Percentiles rank a stretch among this genome's conserved stretches.
Evolutionary conservation across 2,797 vertebrate genomes (phyloP).

Genomic region (Coracias cyanogaster): DNA sequence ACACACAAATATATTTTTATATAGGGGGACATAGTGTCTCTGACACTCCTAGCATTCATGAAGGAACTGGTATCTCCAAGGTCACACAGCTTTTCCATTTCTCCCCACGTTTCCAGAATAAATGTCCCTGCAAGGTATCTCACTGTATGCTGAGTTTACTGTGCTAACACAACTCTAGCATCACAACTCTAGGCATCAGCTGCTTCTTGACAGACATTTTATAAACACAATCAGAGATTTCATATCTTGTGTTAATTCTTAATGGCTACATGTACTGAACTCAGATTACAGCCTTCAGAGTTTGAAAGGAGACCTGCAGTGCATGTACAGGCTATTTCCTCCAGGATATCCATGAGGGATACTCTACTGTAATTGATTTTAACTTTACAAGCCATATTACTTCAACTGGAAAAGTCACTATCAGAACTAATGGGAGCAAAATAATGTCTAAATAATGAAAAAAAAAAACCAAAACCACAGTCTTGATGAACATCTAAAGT

Average conservation of each 20-base stretch:
- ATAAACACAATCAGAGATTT: constrained; percentile 8
- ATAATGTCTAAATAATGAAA: constrained; percentile 6
- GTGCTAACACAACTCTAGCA: background rate
- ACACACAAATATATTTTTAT: accelerated
- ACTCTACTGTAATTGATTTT: constrained; percentile 28
- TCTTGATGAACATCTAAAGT: background rate
- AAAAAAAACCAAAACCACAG: background rate
- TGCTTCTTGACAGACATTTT: constrained; percentile 11
- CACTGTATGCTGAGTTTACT: background rate
- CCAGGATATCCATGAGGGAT: background rate
- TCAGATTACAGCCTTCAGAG: background rate
- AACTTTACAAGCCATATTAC: constrained; percentile 33
- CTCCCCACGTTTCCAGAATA: background rate
- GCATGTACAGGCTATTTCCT: background rate
- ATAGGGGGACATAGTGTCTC: background rate
- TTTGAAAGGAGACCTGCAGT: background rate
- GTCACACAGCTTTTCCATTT: background rate
- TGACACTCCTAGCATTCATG: background rate
- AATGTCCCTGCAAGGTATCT: background rate
- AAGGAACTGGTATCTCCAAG: background rate
- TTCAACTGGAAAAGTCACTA: constrained; percentile 43
- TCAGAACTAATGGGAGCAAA: constrained; percentile 9
- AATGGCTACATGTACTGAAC: background rate
- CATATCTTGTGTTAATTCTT: constrained; percentile 36
- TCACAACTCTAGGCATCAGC: background rate